phyloP scores from a whole-genome alignment of 2,113 vertebrate species.

The Anseranas semipalmata region DNA sequence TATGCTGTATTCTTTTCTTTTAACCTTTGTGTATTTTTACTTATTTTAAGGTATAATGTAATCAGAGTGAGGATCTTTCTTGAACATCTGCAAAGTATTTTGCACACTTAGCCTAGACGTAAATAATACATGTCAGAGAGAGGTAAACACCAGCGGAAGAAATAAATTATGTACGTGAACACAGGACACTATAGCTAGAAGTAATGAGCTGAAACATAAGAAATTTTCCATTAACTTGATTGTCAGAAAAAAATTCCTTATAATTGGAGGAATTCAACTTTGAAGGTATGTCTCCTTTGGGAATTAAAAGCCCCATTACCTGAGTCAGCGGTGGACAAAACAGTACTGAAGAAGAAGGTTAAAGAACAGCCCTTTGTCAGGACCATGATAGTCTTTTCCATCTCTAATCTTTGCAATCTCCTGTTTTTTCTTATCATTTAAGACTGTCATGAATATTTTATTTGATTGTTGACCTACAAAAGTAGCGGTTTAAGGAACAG shows the following conservation, averaged over 20 bases:
- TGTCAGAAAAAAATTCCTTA: not conserved
- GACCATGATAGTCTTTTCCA: not conserved
- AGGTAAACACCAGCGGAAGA: slow-evolving; percentile 60
- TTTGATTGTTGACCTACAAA: not conserved
- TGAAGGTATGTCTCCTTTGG: not conserved
- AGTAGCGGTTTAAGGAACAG: not conserved
- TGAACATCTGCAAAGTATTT: slow-evolving; percentile 57
- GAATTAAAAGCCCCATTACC: not conserved
- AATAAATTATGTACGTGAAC: slow-evolving; percentile 67
- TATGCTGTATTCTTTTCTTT: not conserved
- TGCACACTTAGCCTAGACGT: slow-evolving; percentile 14
- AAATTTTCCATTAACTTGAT: slow-evolving; percentile 51
- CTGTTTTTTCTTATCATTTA: not conserved
- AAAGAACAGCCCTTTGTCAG: not conserved
- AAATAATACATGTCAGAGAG: slow-evolving; percentile 56
- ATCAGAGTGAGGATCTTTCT: not conserved
- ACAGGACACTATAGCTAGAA: slow-evolving; percentile 29
- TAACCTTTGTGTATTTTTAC: not conserved
- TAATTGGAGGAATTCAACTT: slow-evolving; percentile 15
- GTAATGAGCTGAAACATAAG: slow-evolving; percentile 39
- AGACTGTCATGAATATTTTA: not conserved
- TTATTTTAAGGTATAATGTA: not conserved
- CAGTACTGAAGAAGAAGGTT: not conserved
- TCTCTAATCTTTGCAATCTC: not conserved
- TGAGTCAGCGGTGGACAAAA: not conserved